Percentiles rank a stretch among this genome's conserved stretches.
These are phyloP conservation scores for Actinostola sp. DNA, from an alignment of 92 coral and sea anemone species.

Conservation along the genomic window DNA sequence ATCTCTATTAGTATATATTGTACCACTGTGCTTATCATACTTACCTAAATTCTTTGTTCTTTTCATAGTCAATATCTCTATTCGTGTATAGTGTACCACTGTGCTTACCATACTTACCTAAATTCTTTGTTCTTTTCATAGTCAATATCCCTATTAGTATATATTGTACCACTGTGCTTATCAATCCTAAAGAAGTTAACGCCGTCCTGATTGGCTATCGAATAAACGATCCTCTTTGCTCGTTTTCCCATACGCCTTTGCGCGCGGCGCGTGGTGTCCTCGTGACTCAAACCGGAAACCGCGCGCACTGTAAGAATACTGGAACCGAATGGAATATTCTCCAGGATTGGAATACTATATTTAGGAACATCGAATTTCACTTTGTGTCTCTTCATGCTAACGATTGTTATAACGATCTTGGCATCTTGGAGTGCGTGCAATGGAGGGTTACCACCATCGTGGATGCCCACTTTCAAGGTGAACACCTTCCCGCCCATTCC, in stretches of 20 bases:
- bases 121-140: conserved; percentile 68
- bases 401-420: conserved; percentile 47
- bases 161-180: conserved; percentile 64
- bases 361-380: conserved; percentile 72
- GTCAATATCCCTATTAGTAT: conserved; percentile 52
- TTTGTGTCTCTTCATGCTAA: conserved; percentile 53
- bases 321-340: conserved; percentile 66
- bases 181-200: conserved; percentile 49
- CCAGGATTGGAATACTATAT: conserved; percentile 62
- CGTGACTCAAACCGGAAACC: conserved; percentile 53
- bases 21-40: no score
- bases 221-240: conserved; percentile 57
- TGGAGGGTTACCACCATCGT: conserved; percentile 76
- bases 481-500: conserved; percentile 48
- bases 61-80: no score
- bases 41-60: no score
- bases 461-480: conserved; percentile 58
- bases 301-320: conserved; percentile 79
- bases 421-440: conserved; percentile 53
- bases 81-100: no score
- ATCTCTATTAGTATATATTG: no score
- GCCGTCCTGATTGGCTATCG: conserved; percentile 59
- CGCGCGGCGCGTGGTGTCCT: conserved; percentile 19
- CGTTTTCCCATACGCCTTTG: conserved; percentile 37
- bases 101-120: no score